Evolutionary conservation across 92 coral and sea anemone genomes (phyloP).

Genomic region (Epizoanthus illoricatus): DNA sequence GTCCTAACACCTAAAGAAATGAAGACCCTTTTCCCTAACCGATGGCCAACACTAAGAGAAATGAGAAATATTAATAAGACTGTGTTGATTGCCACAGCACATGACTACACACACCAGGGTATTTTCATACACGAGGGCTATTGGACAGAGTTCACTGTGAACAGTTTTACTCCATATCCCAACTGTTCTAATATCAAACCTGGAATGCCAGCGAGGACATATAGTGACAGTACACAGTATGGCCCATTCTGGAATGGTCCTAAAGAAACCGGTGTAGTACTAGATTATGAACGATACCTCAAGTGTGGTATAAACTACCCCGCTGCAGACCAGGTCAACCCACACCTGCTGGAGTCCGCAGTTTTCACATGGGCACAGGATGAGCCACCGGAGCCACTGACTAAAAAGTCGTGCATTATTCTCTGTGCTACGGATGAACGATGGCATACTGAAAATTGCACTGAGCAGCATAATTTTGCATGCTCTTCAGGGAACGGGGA

Average conservation of each 20-base stretch:
- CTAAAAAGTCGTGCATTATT: conserved; percentile 53
- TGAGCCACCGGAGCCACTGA: conserved; percentile 61
- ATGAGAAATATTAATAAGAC: conserved; percentile 65
- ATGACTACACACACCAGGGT: conserved; percentile 65
- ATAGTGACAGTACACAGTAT: conserved; percentile 87
- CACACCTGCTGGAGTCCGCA: conserved; percentile 68
- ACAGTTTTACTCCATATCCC: conserved; percentile 46
- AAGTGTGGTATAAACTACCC: conserved; percentile 81
- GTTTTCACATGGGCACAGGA: conserved; percentile 83
- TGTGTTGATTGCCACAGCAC: conserved; percentile 60
- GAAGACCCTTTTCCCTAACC: conserved; percentile 52
- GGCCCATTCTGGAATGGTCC: conserved; percentile 89
- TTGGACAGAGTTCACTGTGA: conserved; percentile 70
- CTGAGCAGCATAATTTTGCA: conserved; percentile 59
- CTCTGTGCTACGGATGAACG: conserved; percentile 60
- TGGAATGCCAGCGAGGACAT: conserved; percentile 52
- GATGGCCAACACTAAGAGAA: conserved; percentile 76
- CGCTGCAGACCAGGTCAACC: conserved; percentile 85
- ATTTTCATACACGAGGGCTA: conserved; percentile 57
- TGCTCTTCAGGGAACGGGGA: conserved; percentile 42
- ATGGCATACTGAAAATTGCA: conserved; percentile 71
- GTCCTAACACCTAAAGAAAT: conserved; percentile 79
- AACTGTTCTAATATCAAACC: conserved; percentile 60
- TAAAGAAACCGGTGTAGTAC: conserved; percentile 66
- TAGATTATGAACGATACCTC: conserved; percentile 60